These are phyloP conservation scores for Eutrigla gurnardus DNA, from an alignment of 2,797 vertebrate genomes.

Conservation along the genomic window DNA sequence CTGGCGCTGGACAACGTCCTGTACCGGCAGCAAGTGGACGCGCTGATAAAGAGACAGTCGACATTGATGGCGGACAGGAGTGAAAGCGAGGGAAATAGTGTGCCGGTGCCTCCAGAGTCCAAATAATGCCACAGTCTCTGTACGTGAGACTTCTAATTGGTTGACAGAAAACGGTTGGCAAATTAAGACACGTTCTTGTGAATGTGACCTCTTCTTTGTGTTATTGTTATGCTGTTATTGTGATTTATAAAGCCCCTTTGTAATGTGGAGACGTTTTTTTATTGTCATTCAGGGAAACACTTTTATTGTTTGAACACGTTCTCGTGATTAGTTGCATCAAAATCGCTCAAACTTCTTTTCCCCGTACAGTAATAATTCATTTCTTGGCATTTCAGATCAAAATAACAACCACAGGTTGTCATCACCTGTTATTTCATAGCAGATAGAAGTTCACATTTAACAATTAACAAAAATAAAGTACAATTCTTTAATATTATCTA, in stretches of 20 bases:
- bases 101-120: neutral
- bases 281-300: constrained; percentile 3
- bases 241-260: neutral
- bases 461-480: constrained; percentile 16
- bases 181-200: neutral
- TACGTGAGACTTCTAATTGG: neutral
- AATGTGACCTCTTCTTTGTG: neutral
- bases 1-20: constrained; percentile 42
- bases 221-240: neutral
- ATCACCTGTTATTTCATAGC: neutral
- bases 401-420: neutral
- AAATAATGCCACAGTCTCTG: neutral
- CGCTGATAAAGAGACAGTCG: neutral
- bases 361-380: neutral
- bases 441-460: neutral
- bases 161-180: too few relatives aligned
- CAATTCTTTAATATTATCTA: neutral
- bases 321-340: constrained; percentile 4
- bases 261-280: constrained; percentile 16
- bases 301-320: neutral
- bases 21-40: constrained; percentile 43
- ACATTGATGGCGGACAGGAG: fast-evolving
- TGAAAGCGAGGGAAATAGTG: neutral
- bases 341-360: neutral
- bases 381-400: neutral